Base-by-base conservation (phyloP, 2,113 vertebrate species). In the Theristicus caerulescens region DNA sequence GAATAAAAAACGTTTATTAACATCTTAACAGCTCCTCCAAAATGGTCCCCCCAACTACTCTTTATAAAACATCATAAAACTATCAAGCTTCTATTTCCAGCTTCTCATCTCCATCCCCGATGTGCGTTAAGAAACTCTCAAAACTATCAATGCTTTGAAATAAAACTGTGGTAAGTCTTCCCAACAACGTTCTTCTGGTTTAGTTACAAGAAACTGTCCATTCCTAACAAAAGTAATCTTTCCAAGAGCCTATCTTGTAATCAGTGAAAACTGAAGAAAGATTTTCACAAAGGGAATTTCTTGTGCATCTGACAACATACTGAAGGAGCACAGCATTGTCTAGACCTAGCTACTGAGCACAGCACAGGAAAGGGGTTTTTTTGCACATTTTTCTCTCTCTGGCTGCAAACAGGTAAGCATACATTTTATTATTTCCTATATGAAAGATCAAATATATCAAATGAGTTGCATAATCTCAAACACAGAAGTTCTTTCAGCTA, bases 1-100 rank as follows among this genome's bases (percentile, higher is more conserved):
- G 79, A 88, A 55, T 77, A 74, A 73, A 77, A 54, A 64, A 3
- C 1, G 0, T 96, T 97, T 95, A 95, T 96, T 88, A 97, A 92
- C 93, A 88, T 82, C 42, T 70, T 84, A 85, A 95, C 77, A 83
- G 46, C n/a, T 77, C 7, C 16, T 82, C 51, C 57, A 83, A 82
- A 96, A 81, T 55, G 7, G 83, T 38, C 12, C 19, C 31, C 25
- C 7, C 26, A 62, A 26, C 0, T 70, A 22, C 32, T 40, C 46
- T 84, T 91, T 67, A 79, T 38, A 78, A 71, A 93, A 84, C 84
- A 81, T 1, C 0, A 0, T 54, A n/a, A 52, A 90, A 78, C 42
- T 20, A 46, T 32, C 13, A 67, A 51, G 58, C 38, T 88, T 52
- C 27, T 51, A 11, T 17, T 91, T 62, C 47, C 61, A 93, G 42